phyloP scores from a whole-genome alignment of 2,113 vertebrate genomes.

The Corapipo altera region DNA sequence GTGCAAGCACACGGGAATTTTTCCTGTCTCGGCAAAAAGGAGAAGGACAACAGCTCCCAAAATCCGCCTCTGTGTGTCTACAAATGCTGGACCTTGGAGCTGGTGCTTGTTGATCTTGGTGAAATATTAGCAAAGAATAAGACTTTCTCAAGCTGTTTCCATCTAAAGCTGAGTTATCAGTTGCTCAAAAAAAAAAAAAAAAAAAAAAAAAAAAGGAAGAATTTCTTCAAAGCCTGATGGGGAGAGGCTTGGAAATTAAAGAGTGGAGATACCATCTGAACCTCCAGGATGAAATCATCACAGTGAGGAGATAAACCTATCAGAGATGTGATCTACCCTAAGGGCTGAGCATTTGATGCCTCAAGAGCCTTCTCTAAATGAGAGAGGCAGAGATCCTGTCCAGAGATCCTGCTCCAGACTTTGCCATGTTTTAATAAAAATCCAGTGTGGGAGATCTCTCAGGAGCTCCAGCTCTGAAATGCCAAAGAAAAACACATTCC shows the following conservation, averaged over 20 bases:
- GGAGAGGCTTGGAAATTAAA: slow-evolving; percentile 62
- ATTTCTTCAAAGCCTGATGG: slow-evolving; percentile 49
- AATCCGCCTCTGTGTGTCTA: neutral
- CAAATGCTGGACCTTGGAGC: neutral
- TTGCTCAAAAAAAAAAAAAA: neutral
- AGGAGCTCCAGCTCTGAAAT: neutral
- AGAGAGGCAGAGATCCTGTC: neutral
- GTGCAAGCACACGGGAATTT: neutral
- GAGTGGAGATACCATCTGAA: slow-evolving; percentile 49
- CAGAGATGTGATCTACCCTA: slow-evolving; percentile 11
- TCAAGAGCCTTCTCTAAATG: neutral
- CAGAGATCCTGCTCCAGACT: neutral
- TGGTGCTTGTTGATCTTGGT: neutral
- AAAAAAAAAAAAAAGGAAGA: neutral
- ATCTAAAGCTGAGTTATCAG: neutral
- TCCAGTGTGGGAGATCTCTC: neutral
- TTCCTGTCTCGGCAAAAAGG: neutral
- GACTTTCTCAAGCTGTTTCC: neutral
- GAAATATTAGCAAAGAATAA: neutral
- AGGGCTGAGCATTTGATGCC: slow-evolving; percentile 46
- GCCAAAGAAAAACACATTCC: neutral
- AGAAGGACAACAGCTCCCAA: neutral
- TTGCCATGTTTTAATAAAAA: neutral
- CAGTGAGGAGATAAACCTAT: slow-evolving; percentile 38
- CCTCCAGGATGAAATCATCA: slow-evolving; percentile 61